Percentiles rank a stretch among this genome's conserved stretches.
Conservation (phyloP, 2,888 invertebrate species). For the Aleiodes testaceus region DNA sequence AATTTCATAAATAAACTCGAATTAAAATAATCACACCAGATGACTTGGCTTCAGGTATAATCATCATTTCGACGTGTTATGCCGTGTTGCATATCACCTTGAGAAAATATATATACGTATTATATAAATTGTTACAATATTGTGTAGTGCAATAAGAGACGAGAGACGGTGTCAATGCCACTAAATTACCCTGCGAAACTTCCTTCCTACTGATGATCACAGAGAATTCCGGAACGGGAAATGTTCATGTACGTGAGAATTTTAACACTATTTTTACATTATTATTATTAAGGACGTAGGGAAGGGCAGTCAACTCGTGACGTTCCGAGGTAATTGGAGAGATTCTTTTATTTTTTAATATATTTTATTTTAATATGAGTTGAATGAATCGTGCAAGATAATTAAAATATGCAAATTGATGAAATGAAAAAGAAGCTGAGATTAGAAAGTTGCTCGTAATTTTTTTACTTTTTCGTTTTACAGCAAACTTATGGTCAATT, state of each 20-base stretch:
- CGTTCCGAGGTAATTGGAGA: background rate
- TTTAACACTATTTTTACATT: slow-evolving; percentile 39
- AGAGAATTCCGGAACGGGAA: slow-evolving; percentile 57
- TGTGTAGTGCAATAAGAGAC: slow-evolving; percentile 42
- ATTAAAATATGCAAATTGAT: background rate
- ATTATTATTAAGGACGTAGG: slow-evolving; percentile 22
- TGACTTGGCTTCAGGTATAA: slow-evolving; percentile 3
- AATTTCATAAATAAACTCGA: background rate
- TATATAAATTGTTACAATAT: too few species aligned
- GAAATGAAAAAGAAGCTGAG: background rate
- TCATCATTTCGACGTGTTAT: slow-evolving; percentile 21
- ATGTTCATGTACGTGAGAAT: slow-evolving; percentile 56
- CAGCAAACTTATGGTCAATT: slow-evolving; percentile 4
- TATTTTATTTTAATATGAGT: background rate
- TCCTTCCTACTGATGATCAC: slow-evolving; percentile 44
- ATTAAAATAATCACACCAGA: slow-evolving; percentile 6
- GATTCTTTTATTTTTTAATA: background rate
- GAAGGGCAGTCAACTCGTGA: slow-evolving; percentile 17
- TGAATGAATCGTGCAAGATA: background rate
- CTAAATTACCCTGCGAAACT: slow-evolving; percentile 60
- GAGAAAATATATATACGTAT: slow-evolving; percentile 7
- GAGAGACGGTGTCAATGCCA: slow-evolving; percentile 62
- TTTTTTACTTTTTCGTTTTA: background rate
- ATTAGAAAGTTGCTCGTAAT: slow-evolving; percentile 1
- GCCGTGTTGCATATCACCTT: slow-evolving; percentile 1